These are phyloP conservation scores for Oryzias curvinotus DNA, from an alignment of 2,113 vertebrate species.

Conservation along the genomic window DNA sequence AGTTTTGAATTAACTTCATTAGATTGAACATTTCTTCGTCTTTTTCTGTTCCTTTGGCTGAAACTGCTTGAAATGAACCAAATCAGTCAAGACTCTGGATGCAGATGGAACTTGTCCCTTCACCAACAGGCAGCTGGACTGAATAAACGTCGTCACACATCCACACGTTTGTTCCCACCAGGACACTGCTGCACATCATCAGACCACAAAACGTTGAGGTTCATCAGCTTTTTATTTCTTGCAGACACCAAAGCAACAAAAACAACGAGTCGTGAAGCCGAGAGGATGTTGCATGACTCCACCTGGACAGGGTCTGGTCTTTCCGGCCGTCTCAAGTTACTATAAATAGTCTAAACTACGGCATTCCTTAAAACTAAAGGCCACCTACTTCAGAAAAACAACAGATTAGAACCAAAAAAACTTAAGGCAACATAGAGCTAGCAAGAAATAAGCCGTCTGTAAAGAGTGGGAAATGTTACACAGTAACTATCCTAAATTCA, in stretches of 20 bases:
- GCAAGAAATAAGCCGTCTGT: conserved; percentile 68
- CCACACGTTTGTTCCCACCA: not conserved
- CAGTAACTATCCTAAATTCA: conserved; percentile 75
- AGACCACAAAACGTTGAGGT: not conserved
- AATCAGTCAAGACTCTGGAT: too few species aligned
- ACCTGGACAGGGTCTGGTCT: conserved; percentile 70
- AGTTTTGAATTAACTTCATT: too few species aligned
- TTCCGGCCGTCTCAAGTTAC: conserved; percentile 47
- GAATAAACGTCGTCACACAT: not conserved
- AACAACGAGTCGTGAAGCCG: conserved; percentile 60
- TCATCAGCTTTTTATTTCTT: conserved; percentile 65
- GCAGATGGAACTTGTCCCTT: too few species aligned
- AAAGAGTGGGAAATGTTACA: conserved; percentile 76
- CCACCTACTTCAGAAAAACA: conserved; percentile 60
- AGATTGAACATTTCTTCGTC: too few species aligned
- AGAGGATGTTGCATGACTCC: conserved; percentile 38
- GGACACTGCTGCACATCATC: not conserved
- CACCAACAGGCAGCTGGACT: not conserved
- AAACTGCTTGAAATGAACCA: too few species aligned
- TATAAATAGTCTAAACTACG: conserved; percentile 40
- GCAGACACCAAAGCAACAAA: conserved; percentile 59
- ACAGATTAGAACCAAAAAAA: conserved; percentile 35
- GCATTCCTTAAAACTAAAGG: conserved; percentile 57
- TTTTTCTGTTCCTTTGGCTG: too few species aligned
- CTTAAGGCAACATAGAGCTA: conserved; percentile 73